Evolutionary conservation across 2,888 invertebrate species (phyloP).

Genomic region (Melinaea marsaeus): DNA sequence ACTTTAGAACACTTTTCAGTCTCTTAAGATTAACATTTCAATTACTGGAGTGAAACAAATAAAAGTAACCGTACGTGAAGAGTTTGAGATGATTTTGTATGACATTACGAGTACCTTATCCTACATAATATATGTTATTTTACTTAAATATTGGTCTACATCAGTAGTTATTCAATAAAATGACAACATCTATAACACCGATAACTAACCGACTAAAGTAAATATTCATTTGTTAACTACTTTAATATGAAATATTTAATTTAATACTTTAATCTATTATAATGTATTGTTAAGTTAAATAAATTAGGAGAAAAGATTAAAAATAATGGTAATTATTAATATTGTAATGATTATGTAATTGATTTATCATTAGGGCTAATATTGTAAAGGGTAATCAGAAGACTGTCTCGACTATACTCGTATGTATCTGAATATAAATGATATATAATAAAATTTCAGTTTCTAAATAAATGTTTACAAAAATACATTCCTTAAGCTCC

Average conservation of each 20-base stretch:
- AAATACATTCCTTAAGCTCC: constrained; percentile 21
- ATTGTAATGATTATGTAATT: not conserved
- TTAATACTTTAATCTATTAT: not conserved
- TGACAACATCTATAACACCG: constrained; percentile 60
- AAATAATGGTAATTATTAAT: not conserved
- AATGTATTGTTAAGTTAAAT: too few species aligned
- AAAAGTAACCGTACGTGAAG: constrained; percentile 19
- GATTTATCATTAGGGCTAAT: not conserved
- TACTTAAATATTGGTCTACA: constrained; percentile 49
- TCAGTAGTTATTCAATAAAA: constrained; percentile 52
- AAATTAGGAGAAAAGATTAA: too few species aligned
- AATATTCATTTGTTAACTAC: constrained; percentile 2
- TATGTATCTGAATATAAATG: constrained; percentile 12
- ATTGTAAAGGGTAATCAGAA: not conserved
- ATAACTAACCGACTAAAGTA: constrained; percentile 37
- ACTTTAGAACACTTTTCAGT: constrained; percentile 75
- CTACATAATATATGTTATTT: constrained; percentile 30
- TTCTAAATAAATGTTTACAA: constrained; percentile 15
- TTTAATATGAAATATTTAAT: constrained; percentile 1
- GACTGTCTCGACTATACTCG: not conserved
- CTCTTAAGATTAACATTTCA: constrained; percentile 71
- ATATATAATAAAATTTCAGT: constrained; percentile 14
- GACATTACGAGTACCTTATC: constrained; percentile 9
- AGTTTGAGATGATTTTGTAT: constrained; percentile 29
- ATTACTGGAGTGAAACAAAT: constrained; percentile 41